phyloP scores from a whole-genome alignment of 2,888 invertebrate species.

The Nowickia ferox region DNA sequence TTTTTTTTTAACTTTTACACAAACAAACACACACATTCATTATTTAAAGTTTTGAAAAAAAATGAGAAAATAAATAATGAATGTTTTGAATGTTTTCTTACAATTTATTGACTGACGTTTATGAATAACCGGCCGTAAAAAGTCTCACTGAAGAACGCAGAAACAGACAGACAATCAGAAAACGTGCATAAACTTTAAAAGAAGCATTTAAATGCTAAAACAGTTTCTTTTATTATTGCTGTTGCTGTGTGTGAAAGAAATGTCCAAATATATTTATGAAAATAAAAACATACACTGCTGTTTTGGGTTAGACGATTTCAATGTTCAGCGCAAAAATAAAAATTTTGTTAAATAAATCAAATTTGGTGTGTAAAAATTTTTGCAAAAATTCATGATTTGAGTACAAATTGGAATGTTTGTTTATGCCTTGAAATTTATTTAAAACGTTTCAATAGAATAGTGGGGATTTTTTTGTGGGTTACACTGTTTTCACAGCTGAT shows the following conservation, averaged over 20 bases:
- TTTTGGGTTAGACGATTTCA: neutral
- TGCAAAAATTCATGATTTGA: neutral
- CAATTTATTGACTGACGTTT: slow-evolving; percentile 62
- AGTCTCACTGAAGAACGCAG: neutral
- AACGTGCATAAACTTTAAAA: slow-evolving; percentile 47
- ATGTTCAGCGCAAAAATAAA: neutral
- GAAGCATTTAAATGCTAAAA: slow-evolving; percentile 8
- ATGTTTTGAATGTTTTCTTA: slow-evolving; percentile 49
- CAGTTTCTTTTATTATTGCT: neutral
- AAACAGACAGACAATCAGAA: slow-evolving; percentile 2
- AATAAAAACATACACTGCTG: slow-evolving; percentile 15
- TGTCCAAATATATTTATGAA: neutral
- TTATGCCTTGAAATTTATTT: neutral
- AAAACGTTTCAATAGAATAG: neutral
- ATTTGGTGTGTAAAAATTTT: slow-evolving; percentile 2
- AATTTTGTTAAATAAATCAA: neutral
- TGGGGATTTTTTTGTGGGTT: no score
- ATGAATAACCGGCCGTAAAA: slow-evolving; percentile 32
- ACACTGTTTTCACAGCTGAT: no score
- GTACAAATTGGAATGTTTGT: neutral
- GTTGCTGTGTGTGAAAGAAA: slow-evolving; percentile 1
- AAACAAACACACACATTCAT: neutral
- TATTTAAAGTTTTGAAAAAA: neutral
- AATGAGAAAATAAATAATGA: neutral
- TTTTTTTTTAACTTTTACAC: neutral